Percentiles rank a stretch among this genome's conserved stretches.
phyloP scores from a whole-genome alignment of 2,113 vertebrate species.

The Oncorhynchus masou region DNA sequence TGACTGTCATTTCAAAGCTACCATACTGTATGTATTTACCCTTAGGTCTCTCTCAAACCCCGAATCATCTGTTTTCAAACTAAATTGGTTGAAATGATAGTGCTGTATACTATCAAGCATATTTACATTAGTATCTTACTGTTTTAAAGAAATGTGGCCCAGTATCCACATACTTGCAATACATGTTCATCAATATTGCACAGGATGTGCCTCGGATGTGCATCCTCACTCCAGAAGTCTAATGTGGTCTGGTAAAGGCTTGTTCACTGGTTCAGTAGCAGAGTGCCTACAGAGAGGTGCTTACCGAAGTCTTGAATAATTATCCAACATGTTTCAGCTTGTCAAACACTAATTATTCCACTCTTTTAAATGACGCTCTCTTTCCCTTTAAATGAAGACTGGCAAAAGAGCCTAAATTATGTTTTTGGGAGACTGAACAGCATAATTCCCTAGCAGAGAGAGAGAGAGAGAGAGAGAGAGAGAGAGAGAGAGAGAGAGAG shows the following conservation, averaged over 20 bases:
- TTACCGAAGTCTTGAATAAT: slow-evolving; percentile 32
- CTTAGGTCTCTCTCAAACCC: too few species aligned
- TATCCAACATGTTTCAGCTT: background rate
- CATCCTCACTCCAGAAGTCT: background rate
- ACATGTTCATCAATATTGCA: background rate
- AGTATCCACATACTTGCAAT: background rate
- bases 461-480: slow-evolving; percentile 78
- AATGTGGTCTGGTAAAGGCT: background rate
- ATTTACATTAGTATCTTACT: background rate
- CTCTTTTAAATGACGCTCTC: slow-evolving; percentile 24
- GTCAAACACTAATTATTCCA: slow-evolving; percentile 65
- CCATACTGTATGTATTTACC: too few species aligned
- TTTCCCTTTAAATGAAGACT: slow-evolving; percentile 3
- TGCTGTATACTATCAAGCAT: background rate
- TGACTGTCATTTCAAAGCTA: too few species aligned
- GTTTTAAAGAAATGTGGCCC: background rate
- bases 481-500: slow-evolving; percentile 75
- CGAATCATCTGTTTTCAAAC: too few species aligned
- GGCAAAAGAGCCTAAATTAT: slow-evolving; percentile 40
- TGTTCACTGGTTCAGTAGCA: slow-evolving; percentile 39
- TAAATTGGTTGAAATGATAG: too few species aligned
- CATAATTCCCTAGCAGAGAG: slow-evolving; percentile 57
- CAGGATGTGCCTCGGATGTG: background rate
- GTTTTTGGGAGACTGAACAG: slow-evolving; percentile 51
- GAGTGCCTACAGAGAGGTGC: slow-evolving; percentile 53